A percentile compares a stretch with the other conserved stretches of the same genome.
These are phyloP conservation scores for Trididemnum miniatum DNA, from an alignment of 23 tunicate genomes.

Conservation along the genomic window DNA sequence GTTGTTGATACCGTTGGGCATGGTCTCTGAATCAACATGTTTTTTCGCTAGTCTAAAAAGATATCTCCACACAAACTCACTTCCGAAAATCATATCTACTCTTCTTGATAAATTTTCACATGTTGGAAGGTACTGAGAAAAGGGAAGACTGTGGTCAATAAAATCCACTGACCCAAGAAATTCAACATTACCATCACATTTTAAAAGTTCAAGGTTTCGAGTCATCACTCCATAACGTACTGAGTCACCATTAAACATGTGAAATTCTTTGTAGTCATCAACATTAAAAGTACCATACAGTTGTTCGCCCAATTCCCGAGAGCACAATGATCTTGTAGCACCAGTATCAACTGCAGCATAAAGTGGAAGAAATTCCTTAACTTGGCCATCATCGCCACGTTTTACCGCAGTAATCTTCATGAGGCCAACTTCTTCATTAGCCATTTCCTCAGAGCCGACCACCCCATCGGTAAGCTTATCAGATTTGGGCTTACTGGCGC, in stretches of 20 bases:
- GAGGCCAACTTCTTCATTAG: neutral
- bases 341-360: slow-evolving; percentile 11
- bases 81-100: neutral
- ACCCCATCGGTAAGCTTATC: neutral
- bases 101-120: neutral
- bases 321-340: neutral
- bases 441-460: neutral
- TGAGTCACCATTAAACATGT: neutral
- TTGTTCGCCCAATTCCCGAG: neutral
- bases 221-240: neutral
- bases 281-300: neutral
- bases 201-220: neutral
- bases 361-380: neutral
- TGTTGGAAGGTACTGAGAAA: neutral
- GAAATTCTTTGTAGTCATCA: neutral
- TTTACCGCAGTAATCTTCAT: neutral
- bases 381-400: neutral
- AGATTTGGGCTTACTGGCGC: too few relatives aligned
- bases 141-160: neutral
- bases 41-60: neutral
- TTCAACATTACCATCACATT: neutral
- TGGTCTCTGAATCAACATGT: neutral
- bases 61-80: slow-evolving; percentile 1
- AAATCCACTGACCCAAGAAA: neutral
- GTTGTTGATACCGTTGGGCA: neutral